Conservation (phyloP, 1,140 invertebrate species). For the Cataglyphis hispanica region DNA sequence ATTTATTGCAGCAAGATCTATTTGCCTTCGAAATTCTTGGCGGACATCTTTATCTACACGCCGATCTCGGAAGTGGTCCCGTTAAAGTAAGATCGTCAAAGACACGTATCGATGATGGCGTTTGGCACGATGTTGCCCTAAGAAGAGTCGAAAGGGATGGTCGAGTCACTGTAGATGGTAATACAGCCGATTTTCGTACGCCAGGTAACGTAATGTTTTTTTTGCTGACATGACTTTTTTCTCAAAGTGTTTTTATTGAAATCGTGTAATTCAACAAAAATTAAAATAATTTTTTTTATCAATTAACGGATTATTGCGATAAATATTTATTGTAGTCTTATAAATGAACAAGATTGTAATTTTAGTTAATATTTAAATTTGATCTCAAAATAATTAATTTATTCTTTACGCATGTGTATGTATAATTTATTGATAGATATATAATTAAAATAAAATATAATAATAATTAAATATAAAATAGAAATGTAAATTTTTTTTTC, state of each 20-base stretch:
- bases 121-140: constrained; percentile 96
- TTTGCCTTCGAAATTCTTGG: constrained; percentile 98
- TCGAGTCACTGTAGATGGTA: constrained; percentile 95
- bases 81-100: constrained; percentile 94
- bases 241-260: not conserved
- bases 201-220: constrained; percentile 88
- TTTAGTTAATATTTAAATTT: too few species aligned
- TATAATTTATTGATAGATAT: not conserved
- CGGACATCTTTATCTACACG: constrained; percentile 96
- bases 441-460: too few species aligned
- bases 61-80: constrained; percentile 96
- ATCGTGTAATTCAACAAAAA: too few species aligned
- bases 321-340: too few species aligned
- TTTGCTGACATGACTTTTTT: not conserved
- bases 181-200: constrained; percentile 95
- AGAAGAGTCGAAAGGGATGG: constrained; percentile 93
- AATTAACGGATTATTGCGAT: too few species aligned
- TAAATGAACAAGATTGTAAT: too few species aligned
- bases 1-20: constrained; percentile 91
- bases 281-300: too few species aligned
- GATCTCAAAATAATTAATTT: too few species aligned
- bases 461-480: too few species aligned
- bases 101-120: constrained; percentile 94
- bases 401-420: too few species aligned
- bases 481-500: too few species aligned